Percentiles rank a stretch among this genome's conserved stretches.
These are phyloP conservation scores for Lophotriccus pileatus DNA, from an alignment of 2,797 vertebrate genomes.

Conservation along the genomic window DNA sequence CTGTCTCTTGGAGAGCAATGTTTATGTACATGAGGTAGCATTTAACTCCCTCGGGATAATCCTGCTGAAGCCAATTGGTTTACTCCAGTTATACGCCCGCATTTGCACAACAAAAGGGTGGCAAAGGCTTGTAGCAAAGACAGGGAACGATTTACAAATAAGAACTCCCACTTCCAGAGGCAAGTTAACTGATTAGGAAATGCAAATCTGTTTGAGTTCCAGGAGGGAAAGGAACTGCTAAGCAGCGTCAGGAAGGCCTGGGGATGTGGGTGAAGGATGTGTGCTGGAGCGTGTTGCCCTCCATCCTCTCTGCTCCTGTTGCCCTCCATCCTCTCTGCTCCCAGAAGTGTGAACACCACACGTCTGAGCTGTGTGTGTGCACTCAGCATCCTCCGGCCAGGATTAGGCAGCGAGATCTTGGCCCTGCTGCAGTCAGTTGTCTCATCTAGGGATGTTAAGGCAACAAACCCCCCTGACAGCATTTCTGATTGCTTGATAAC, in stretches of 20 bases:
- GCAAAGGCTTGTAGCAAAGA: neutral
- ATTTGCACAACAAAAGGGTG: constrained; percentile 20
- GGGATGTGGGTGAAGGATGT: neutral
- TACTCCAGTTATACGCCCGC: neutral
- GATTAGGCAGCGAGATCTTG: neutral
- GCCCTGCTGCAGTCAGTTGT: neutral
- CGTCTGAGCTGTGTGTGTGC: rapidly evolving
- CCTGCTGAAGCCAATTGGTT: neutral
- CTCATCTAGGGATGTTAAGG: neutral
- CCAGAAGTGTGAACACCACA: rapidly evolving
- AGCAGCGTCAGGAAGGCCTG: neutral
- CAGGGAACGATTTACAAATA: neutral
- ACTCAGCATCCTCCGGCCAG: neutral
- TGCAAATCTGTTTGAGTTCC: neutral
- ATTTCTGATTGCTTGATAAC: neutral
- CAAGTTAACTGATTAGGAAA: neutral
- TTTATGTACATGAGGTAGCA: neutral
- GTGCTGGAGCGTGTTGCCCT: rapidly evolving
- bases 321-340: neutral
- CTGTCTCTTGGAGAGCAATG: neutral
- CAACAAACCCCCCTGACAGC: neutral
- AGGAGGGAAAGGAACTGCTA: neutral
- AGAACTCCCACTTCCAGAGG: neutral
- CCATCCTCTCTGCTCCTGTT: neutral
- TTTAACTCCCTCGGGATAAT: neutral